Base-by-base conservation (phyloP, 2,797 vertebrate species). In the Catharus ustulatus region DNA sequence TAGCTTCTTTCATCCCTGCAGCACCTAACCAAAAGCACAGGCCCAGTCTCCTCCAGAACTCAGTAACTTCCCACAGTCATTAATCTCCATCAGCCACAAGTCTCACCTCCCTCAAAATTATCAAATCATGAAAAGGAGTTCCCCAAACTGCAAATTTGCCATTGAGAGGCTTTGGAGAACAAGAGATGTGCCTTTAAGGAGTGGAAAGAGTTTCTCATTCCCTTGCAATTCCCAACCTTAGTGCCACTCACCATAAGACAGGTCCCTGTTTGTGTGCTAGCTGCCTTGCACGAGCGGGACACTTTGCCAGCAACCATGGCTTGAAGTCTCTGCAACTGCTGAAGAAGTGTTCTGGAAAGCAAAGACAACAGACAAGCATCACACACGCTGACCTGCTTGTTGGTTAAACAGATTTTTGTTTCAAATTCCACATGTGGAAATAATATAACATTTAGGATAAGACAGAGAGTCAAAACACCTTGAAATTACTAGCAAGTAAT, bases 271-370 rank as follows among this genome's bases (percentile, higher is more conserved):
- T 99, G 99, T 4, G 99, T 99, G 94, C 98, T 98, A 1, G 98
- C 98, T 84, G 98, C 97, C 94, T 99, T 98, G 98, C 98, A 99
- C 0, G 99, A 99, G 67, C 98, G 98, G 40, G 98, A 98, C 73
- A 99, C 98, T 96, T 99, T 99, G 88, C 99, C 98, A 58, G 99
- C 97, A 74, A 99, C 99, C 95, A 98, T 58, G 13, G 98, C 98
- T 98, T 99, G 99, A 81, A 99, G 98, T 79, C 99, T 98, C 97
- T 99, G 99, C 74, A 99, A 96, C 97, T 99, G 99, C 97, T 99
- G 99, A 88, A 99, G 97, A 95, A 99, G 98, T 61, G 99, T 99
- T 97, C 99, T 99, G 97, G 30, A 92, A 89, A 89, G 36, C 49
- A 90, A 96, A 67, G 26, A 79, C 34, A 91, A 78, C 22, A 88